Evolutionary conservation across 2,797 vertebrate genomes (phyloP).

Genomic region (Momotus momota): DNA sequence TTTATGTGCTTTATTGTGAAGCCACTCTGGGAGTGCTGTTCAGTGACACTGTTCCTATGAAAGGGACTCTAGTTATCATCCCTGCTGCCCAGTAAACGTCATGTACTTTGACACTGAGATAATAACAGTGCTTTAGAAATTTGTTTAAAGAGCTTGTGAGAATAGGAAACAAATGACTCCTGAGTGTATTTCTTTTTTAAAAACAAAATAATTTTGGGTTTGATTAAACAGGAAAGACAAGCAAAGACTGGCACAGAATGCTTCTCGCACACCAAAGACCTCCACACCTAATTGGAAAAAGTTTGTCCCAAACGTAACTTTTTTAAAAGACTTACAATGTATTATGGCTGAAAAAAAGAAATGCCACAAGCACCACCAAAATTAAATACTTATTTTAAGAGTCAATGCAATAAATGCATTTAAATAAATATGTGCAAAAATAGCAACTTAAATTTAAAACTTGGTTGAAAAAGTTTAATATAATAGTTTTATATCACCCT

Average conservation of each 20-base stretch:
- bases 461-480: rapidly evolving
- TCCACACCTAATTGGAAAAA: neutral
- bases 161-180: neutral
- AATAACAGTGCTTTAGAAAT: neutral
- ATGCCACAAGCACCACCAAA: neutral
- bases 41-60: neutral
- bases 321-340: neutral
- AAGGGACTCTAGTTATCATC: neutral
- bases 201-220: neutral
- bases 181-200: neutral
- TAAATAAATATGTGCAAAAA: neutral
- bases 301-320: neutral
- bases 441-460: neutral
- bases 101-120: neutral
- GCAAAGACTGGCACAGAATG: neutral
- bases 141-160: neutral
- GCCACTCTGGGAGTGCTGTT: neutral
- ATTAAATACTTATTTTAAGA: neutral
- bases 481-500: neutral
- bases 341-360: neutral
- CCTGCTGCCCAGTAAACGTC: neutral
- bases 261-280: neutral
- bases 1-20: neutral
- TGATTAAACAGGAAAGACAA: neutral
- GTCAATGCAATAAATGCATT: neutral